These are phyloP conservation scores for Okamejei kenojei DNA, from an alignment of 2,797 vertebrate genomes.

Conservation along the genomic window DNA sequence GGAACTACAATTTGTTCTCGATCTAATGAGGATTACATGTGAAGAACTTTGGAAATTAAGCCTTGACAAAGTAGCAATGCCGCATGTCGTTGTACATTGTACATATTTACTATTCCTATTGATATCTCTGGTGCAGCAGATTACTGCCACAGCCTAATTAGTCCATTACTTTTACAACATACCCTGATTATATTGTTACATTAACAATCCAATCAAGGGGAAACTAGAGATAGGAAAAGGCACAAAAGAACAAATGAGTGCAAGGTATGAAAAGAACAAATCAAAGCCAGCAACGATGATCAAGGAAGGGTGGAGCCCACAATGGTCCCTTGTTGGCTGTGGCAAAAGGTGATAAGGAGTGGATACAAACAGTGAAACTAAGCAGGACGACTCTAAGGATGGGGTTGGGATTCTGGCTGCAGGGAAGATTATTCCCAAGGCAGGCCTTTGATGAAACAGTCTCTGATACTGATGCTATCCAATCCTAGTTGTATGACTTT, in stretches of 20 bases:
- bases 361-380: too few species aligned
- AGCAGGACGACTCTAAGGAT: neutral
- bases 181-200: conserved; percentile 34
- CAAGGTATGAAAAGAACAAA: too few species aligned
- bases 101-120: conserved; percentile 23
- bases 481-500: neutral
- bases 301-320: too few species aligned
- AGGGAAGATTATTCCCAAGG: neutral
- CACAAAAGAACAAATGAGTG: too few species aligned
- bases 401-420: neutral
- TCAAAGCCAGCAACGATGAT: too few species aligned
- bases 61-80: neutral
- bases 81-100: neutral
- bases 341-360: too few species aligned
- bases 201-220: conserved; percentile 24
- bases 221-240: too few species aligned
- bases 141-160: conserved; percentile 11
- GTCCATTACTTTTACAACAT: conserved; percentile 25
- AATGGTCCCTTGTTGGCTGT: too few species aligned
- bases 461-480: neutral
- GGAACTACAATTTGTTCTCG: neutral
- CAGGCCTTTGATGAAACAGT: neutral
- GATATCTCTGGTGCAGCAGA: conserved; percentile 29
- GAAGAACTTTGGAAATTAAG: neutral
- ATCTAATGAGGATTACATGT: neutral